A percentile compares a stretch with the other conserved stretches of the same genome.
Evolutionary conservation across 2,797 vertebrate genomes (phyloP).

Genomic region (Australoheros facetus): DNA sequence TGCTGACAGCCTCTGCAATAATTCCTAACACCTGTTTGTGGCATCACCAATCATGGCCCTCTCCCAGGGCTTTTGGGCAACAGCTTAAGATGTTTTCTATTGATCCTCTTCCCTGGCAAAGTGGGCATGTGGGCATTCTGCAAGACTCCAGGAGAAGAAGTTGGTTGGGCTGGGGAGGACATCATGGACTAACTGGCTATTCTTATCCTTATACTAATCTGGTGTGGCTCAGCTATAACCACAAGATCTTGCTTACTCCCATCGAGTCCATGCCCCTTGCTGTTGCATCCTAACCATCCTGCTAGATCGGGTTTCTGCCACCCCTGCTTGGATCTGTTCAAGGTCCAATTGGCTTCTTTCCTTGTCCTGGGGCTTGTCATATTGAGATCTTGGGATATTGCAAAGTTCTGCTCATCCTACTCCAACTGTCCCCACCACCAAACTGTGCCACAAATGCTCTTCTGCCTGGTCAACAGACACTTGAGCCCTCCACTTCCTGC

Average conservation of each 20-base stretch:
- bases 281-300: not conserved
- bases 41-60: not conserved
- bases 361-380: not conserved
- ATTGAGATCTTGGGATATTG: not conserved
- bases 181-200: not conserved
- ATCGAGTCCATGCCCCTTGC: not conserved
- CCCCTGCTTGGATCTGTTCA: not conserved
- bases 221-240: not conserved
- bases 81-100: not conserved
- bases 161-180: not conserved
- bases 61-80: not conserved
- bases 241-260: not conserved
- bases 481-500: not conserved
- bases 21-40: too few species aligned
- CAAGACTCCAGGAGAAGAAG: not conserved
- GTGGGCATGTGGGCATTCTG: not conserved
- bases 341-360: not conserved
- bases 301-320: not conserved
- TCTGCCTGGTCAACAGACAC: not conserved
- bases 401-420: not conserved
- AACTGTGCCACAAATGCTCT: too few species aligned
- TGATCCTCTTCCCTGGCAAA: not conserved
- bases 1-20: too few species aligned
- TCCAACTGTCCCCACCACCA: not conserved
- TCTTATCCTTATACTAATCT: not conserved